These are phyloP conservation scores for Anolis carolinensis DNA, from an alignment of 2,113 vertebrate genomes.

Conservation along the genomic window DNA sequence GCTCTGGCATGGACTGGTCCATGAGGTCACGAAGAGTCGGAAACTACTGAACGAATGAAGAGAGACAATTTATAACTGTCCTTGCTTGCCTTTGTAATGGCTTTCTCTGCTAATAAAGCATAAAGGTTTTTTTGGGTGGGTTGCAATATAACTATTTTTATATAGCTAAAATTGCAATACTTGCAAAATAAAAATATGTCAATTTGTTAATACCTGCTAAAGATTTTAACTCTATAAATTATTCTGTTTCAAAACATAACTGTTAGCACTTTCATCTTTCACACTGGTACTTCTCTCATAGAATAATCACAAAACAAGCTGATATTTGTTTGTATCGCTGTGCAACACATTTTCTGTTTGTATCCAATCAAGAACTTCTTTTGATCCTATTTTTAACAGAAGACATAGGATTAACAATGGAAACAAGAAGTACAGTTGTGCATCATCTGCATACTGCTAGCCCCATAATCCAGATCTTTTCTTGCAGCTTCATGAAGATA, in stretches of 20 bases:
- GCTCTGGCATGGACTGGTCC: too few relatives aligned
- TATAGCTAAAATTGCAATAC: neutral
- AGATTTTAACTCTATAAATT: constrained; percentile 41
- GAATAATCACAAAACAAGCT: neutral
- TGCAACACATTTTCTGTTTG: constrained; percentile 38
- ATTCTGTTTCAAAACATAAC: constrained; percentile 53
- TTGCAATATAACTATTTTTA: neutral
- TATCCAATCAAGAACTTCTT: constrained; percentile 47
- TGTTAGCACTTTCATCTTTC: constrained; percentile 41
- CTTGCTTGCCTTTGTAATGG: neutral
- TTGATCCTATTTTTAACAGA: constrained; percentile 17
- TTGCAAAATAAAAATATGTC: constrained; percentile 10
- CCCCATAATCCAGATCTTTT: neutral
- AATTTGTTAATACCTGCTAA: constrained; percentile 51
- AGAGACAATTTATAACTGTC: neutral
- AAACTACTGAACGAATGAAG: too few relatives aligned
- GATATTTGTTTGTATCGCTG: constrained; percentile 7
- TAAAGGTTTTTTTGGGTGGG: too few relatives aligned
- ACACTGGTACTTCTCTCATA: constrained; percentile 18
- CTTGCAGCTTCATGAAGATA: neutral
- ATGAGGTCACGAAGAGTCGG: too few relatives aligned
- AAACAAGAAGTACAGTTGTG: neutral
- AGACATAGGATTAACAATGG: constrained; percentile 20
- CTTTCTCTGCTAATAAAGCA: neutral
- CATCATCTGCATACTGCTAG: neutral